These are phyloP conservation scores for Epirrhoe alternata DNA, from an alignment of 2,888 invertebrate genomes.

Conservation along the genomic window DNA sequence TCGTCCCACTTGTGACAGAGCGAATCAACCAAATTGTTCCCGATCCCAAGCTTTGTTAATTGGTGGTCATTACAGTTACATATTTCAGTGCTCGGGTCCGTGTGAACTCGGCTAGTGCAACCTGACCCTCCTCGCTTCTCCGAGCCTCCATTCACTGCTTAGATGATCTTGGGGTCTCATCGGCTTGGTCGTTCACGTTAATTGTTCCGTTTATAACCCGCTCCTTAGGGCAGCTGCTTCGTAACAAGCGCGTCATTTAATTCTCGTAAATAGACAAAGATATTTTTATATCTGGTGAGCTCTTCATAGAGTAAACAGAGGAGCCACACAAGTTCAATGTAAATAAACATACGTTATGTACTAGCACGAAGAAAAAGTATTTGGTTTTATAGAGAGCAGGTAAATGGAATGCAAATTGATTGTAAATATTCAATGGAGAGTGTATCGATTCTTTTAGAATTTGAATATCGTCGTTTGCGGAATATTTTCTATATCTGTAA, in stretches of 20 bases:
- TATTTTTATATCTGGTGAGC: slow-evolving; percentile 81
- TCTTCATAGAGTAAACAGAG: slow-evolving; percentile 75
- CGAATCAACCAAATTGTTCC: slow-evolving; percentile 67
- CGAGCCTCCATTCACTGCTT: slow-evolving; percentile 43
- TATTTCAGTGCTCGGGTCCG: slow-evolving; percentile 71
- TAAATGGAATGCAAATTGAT: slow-evolving; percentile 39
- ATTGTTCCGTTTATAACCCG: slow-evolving; percentile 82
- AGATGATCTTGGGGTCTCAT: slow-evolving; percentile 47
- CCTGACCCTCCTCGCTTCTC: slow-evolving; percentile 53
- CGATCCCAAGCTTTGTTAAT: slow-evolving; percentile 79
- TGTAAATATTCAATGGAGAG: slow-evolving; percentile 27
- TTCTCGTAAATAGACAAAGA: slow-evolving; percentile 83
- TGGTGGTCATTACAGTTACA: slow-evolving; percentile 79
- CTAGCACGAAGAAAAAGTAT: slow-evolving; percentile 26
- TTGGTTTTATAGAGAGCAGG: slow-evolving; percentile 30
- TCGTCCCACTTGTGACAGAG: slow-evolving; percentile 55
- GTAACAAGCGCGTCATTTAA: slow-evolving; percentile 79
- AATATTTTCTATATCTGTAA: background rate
- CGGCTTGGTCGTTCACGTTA: slow-evolving; percentile 67
- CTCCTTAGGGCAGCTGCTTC: slow-evolving; percentile 81
- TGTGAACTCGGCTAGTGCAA: slow-evolving; percentile 59
- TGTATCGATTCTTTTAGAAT: background rate
- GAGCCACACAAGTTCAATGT: slow-evolving; percentile 73
- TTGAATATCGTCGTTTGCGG: background rate
- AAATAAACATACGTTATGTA: slow-evolving; percentile 70